These are phyloP conservation scores for Geococcyx californianus DNA, from an alignment of 2,113 vertebrate species.

Conservation along the genomic window DNA sequence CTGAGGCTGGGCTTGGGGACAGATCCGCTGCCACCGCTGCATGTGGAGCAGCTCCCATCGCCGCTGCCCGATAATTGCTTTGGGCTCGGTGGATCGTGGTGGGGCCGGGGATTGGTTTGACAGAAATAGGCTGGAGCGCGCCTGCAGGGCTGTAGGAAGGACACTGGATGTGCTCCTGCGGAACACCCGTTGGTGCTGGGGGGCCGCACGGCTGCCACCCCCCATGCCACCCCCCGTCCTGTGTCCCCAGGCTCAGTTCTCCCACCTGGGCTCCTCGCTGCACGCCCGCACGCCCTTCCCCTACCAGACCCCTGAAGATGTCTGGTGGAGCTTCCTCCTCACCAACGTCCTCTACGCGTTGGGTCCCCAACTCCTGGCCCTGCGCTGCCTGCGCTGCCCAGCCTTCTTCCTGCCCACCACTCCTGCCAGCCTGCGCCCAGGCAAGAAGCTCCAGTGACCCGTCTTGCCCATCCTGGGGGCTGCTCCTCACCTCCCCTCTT, in stretches of 20 bases:
- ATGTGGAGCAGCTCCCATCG: neutral
- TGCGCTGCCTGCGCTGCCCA: constrained; percentile 76
- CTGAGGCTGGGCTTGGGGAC: neutral
- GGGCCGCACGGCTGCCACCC: no score
- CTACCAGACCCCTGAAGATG: constrained; percentile 81
- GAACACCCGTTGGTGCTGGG: neutral
- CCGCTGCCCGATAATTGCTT: neutral
- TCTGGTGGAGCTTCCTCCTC: constrained; percentile 73
- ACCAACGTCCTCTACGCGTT: constrained; percentile 77
- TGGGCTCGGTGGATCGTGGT: neutral
- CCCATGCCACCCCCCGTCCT: neutral
- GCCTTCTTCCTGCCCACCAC: constrained; percentile 77
- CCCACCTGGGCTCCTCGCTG: constrained; percentile 83
- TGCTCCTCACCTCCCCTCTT: neutral
- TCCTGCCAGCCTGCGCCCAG: neutral
- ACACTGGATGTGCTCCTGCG: neutral
- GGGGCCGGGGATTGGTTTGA: neutral
- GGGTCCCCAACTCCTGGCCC: constrained; percentile 79
- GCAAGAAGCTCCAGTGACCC: constrained; percentile 80
- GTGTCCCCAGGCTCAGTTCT: constrained; percentile 83
- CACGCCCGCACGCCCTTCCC: constrained; percentile 83
- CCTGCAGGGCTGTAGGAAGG: neutral
- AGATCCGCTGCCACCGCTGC: fast-evolving
- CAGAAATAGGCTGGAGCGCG: neutral
- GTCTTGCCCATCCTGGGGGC: neutral